Conservation (phyloP, 1,140 invertebrate species). For the Ganaspis sp. region DNA sequence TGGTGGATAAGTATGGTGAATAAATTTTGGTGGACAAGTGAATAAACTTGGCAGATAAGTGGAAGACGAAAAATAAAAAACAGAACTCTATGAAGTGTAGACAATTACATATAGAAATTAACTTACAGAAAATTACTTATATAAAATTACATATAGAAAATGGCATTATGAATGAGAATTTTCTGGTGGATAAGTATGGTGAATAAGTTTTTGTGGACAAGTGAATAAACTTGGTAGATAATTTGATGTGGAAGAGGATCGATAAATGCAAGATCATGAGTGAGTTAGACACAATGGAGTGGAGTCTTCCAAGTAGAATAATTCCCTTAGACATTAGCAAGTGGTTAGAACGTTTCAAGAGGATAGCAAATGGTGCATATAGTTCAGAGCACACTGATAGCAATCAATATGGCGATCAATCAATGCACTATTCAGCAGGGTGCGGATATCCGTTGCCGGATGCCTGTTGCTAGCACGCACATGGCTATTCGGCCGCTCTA, state of each 20-base stretch:
- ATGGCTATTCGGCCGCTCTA: constrained; percentile 41
- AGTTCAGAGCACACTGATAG: constrained; percentile 43
- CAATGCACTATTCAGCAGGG: constrained; percentile 53
- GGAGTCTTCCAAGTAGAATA: background rate
- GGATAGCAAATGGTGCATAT: constrained; percentile 34
- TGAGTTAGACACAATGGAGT: background rate
- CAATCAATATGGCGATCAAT: constrained; percentile 61
- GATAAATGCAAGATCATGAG: background rate
- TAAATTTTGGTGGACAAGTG: no score
- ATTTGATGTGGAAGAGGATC: background rate
- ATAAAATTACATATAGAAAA: no score
- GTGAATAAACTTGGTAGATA: no score
- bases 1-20: no score
- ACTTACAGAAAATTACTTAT: no score
- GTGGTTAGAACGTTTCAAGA: constrained; percentile 29
- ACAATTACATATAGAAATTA: no score
- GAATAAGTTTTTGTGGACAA: no score
- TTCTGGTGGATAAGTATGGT: no score
- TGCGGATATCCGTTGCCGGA: constrained; percentile 53
- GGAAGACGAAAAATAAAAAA: no score
- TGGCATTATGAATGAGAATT: no score
- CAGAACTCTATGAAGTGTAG: no score
- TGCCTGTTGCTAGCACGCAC: constrained; percentile 50
- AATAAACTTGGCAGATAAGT: no score
- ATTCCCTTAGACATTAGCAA: constrained; percentile 7